These are phyloP conservation scores for Hypsopygia costalis DNA, from an alignment of 2,888 invertebrate genomes.

Conservation along the genomic window DNA sequence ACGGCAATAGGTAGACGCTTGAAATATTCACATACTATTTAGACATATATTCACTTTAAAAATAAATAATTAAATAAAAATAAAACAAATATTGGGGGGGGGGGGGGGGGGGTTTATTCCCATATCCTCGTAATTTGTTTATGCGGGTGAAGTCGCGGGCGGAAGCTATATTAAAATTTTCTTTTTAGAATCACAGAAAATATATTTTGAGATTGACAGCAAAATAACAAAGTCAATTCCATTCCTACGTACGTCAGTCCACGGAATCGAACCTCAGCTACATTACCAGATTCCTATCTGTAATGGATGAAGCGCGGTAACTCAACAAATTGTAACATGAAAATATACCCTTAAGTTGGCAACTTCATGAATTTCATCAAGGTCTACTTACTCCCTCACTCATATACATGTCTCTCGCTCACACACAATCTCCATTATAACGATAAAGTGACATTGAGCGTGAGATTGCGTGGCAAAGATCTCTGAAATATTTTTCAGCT, in stretches of 20 bases:
- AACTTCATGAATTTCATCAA: slow-evolving; percentile 66
- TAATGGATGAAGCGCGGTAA: slow-evolving; percentile 14
- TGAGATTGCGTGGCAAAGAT: slow-evolving; percentile 59
- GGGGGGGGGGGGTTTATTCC: too few species aligned
- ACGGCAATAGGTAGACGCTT: too few species aligned
- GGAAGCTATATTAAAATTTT: too few species aligned
- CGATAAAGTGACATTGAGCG: slow-evolving; percentile 73
- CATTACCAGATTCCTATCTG: slow-evolving; percentile 3
- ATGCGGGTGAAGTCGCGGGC: too few species aligned
- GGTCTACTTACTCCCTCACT: slow-evolving; percentile 26
- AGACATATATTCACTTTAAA: too few species aligned
- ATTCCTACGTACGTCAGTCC: slow-evolving; percentile 39
- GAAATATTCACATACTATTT: too few species aligned
- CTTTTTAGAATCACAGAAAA: too few species aligned
- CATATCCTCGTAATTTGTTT: too few species aligned
- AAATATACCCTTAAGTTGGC: slow-evolving; percentile 28
- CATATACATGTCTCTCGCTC: slow-evolving; percentile 31
- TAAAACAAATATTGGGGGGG: too few species aligned
- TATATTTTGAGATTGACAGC: slow-evolving; percentile 1
- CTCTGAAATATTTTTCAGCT: slow-evolving; percentile 18
- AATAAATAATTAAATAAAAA: too few species aligned
- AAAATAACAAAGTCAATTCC: slow-evolving; percentile 37
- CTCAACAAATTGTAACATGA: slow-evolving; percentile 15
- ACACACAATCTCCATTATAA: slow-evolving; percentile 66
- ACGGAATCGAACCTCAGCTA: slow-evolving; percentile 9